Conservation (phyloP, 2,797 vertebrate genomes). For the Bradypodion pumilum region DNA sequence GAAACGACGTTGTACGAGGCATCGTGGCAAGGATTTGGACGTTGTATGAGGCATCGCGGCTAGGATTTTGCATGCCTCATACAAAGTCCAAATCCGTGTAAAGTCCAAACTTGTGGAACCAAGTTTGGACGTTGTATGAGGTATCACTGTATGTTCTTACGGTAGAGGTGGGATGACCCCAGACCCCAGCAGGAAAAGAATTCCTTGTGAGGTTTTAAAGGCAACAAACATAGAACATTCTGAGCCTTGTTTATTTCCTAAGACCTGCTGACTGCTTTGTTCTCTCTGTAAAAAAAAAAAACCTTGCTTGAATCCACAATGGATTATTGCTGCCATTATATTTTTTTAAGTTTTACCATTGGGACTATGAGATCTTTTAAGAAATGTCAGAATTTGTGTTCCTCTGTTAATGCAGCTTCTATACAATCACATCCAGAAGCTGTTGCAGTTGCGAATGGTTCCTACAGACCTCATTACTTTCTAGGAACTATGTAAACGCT, state of each 20-base stretch:
- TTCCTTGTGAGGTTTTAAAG: background rate
- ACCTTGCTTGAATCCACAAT: background rate
- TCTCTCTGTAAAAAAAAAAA: background rate
- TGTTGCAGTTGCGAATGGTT: background rate
- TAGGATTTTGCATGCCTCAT: too few relatives aligned
- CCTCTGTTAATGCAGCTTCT: background rate
- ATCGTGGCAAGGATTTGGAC: too few relatives aligned
- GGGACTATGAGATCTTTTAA: background rate
- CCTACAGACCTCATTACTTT: too few relatives aligned
- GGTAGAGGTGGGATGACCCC: background rate
- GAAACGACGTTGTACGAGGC: too few relatives aligned
- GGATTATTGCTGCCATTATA: background rate
- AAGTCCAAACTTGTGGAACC: too few relatives aligned
- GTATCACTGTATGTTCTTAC: too few relatives aligned
- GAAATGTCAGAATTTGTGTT: background rate
- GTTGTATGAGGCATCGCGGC: too few relatives aligned
- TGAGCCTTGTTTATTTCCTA: background rate
- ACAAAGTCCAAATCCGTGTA: too few relatives aligned
- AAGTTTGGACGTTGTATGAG: too few relatives aligned
- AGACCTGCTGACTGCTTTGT: background rate
- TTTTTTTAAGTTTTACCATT: background rate
- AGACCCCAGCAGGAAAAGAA: too few relatives aligned
- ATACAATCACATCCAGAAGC: background rate
- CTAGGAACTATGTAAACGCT: too few relatives aligned
- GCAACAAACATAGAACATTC: background rate